Base-by-base conservation (phyloP, 2,113 vertebrate species). In the Nettapus auritus region DNA sequence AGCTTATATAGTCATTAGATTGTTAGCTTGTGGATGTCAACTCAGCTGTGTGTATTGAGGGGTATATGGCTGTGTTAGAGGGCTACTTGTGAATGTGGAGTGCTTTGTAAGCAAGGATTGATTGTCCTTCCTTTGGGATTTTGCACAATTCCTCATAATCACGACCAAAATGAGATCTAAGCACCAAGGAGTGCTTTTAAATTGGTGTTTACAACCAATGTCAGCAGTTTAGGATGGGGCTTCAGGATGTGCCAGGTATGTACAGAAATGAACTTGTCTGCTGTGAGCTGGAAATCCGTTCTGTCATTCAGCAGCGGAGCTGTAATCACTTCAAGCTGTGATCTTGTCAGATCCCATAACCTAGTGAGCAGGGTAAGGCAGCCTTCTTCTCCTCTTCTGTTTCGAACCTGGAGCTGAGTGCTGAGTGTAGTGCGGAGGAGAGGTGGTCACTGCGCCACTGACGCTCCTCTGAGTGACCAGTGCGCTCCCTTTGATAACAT, bases 331-430 rank as follows among this genome's bases (percentile, higher is more conserved):
- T 73, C 53, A 84, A 31, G 26, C 8, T 55, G 68, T 66, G 57
- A 56, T 63, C 9, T 56, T 53, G 11, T 31, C 42, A 25, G 67
- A 59, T 34, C n/a, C 31, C 22, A 33, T 60, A 34, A 66, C 25
- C 16, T 31, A 3, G 26, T 0, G 1, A 63, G n/a, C n/a, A 29
- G 9, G n/a, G 19, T 29, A n/a, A 50, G 23, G 38, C 31, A 38
- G 56, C n/a, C 50, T 82, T 82, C 50, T 82, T 82, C 22, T 9
- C 18, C 13, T 8, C 60, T 50, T 63, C 62, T 55, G 0, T n/a
- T 22, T 33, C 40, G 44, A 52, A 40, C 20, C 48, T 1, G 0
- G 46, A 86, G 36, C 40, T 42, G 0, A 0, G 0, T 48, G 34
- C 44, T 48, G 10, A 36, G 50, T 10, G 31, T 50, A 25, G 31